Conservation (phyloP, 2,113 vertebrate genomes). For the Periophthalmus modestus region DNA sequence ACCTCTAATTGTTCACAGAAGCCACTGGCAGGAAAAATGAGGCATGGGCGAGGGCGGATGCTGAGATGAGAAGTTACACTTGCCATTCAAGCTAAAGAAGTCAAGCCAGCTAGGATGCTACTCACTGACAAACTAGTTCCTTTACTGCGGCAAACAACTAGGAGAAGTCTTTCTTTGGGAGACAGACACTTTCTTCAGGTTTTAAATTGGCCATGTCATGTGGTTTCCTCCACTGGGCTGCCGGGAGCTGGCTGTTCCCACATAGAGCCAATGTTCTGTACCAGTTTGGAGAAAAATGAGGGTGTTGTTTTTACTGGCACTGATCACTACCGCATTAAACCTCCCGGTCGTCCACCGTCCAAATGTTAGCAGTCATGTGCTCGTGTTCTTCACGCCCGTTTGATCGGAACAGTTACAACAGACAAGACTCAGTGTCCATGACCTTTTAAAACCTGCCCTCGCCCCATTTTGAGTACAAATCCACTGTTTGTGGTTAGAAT, state of each 20-base stretch:
- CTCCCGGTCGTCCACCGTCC: conserved; percentile 36
- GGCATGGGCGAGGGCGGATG: conserved; percentile 54
- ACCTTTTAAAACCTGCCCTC: conserved; percentile 30
- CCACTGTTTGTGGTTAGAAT: conserved; percentile 58
- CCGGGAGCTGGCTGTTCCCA: conserved; percentile 65
- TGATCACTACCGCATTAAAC: conserved; percentile 59
- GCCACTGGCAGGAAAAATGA: conserved; percentile 69
- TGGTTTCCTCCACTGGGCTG: conserved; percentile 71
- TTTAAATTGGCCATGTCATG: conserved; percentile 75
- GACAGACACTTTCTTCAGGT: conserved; percentile 70
- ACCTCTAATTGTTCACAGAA: conserved; percentile 80
- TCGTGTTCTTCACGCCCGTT: conserved; percentile 69
- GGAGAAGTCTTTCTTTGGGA: conserved; percentile 58
- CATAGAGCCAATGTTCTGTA: conserved; percentile 50
- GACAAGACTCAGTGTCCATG: conserved; percentile 49
- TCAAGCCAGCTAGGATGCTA: conserved; percentile 57
- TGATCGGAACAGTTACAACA: conserved; percentile 68
- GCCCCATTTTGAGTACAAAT: conserved; percentile 46
- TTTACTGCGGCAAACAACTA: conserved; percentile 29
- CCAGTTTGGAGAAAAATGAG: conserved; percentile 61
- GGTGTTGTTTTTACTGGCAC: conserved; percentile 62
- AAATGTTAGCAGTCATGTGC: conserved; percentile 45
- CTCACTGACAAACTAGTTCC: conserved; percentile 63
- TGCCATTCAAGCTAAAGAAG: conserved; percentile 46
- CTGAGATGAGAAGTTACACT: conserved; percentile 51